Evolutionary conservation across 2,888 invertebrate genomes (phyloP).

Genomic region (Drosophila neotestacea): DNA sequence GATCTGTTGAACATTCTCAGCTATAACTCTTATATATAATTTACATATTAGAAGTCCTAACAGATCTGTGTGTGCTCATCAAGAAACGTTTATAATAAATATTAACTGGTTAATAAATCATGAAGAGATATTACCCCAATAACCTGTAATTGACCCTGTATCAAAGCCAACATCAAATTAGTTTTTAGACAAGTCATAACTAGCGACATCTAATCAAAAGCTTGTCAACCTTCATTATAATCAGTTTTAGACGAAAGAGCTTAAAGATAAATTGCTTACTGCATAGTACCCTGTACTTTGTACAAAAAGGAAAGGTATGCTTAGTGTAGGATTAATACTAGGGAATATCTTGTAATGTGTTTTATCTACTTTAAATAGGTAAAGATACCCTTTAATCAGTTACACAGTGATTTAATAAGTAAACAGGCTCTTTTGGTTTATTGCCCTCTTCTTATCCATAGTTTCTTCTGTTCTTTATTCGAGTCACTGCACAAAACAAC

Average conservation of each 20-base stretch:
- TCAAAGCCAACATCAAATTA: conserved; percentile 2
- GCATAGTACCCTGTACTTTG: conserved; percentile 8
- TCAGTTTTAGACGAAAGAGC: not conserved
- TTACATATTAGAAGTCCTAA: not conserved
- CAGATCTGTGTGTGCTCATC: too few relatives aligned
- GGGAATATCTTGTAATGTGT: not conserved
- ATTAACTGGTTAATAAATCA: not conserved
- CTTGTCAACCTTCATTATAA: conserved; percentile 20
- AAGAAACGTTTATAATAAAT: too few relatives aligned
- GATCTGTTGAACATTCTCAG: not conserved
- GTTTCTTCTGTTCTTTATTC: not conserved
- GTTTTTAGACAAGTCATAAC: conserved; percentile 12
- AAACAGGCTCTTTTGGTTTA: too few relatives aligned
- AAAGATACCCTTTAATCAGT: not conserved
- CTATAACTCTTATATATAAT: not conserved
- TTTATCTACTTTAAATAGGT: too few relatives aligned
- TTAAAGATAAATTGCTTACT: conserved; percentile 4
- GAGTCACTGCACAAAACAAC: not conserved
- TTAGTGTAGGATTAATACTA: not conserved
- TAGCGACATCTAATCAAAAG: conserved; percentile 2
- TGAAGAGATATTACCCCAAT: not conserved
- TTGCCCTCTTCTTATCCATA: not conserved
- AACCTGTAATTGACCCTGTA: conserved; percentile 22
- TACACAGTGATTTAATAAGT: not conserved
- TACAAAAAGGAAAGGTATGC: not conserved